Percentiles rank a stretch among this genome's conserved stretches.
Evolutionary conservation across 2,797 vertebrate genomes (phyloP).

Genomic region (Allochrocebus solatus): DNA sequence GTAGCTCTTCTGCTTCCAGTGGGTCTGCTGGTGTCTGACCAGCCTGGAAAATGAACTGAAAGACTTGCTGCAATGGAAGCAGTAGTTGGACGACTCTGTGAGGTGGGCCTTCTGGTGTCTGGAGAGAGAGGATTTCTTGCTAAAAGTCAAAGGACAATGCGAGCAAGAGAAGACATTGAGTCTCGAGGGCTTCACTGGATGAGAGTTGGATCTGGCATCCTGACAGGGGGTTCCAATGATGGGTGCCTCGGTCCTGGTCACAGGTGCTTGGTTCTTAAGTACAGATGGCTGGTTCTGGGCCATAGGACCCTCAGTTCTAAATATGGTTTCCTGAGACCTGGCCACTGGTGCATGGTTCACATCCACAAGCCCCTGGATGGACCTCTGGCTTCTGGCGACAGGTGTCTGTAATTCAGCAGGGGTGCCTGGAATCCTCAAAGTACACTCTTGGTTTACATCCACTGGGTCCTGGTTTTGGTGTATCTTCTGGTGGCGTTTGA

Average conservation of each 20-base stretch:
- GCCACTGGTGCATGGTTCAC: background rate
- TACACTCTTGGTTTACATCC: background rate
- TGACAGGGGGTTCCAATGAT: too few relatives aligned
- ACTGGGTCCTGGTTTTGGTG: constrained; percentile 31
- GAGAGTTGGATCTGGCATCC: background rate
- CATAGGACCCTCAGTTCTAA: background rate
- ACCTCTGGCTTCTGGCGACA: background rate
- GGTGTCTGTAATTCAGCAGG: background rate
- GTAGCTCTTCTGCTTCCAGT: constrained; percentile 55
- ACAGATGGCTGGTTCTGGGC: background rate
- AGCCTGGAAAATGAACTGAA: background rate
- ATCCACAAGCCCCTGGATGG: background rate
- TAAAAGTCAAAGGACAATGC: background rate
- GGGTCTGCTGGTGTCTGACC: constrained; percentile 24
- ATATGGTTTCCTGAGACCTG: background rate
- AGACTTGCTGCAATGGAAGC: constrained; percentile 22
- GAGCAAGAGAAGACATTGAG: background rate
- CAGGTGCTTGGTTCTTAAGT: background rate
- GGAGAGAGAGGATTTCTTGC: background rate
- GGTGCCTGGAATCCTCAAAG: background rate
- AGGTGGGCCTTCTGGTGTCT: constrained; percentile 40
- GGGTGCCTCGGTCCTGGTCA: background rate
- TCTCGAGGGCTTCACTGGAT: background rate
- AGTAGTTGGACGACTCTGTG: background rate
- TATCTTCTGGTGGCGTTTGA: constrained; percentile 66